phyloP scores from a whole-genome alignment of 2,797 vertebrate species.

The Dermochelys coriacea region DNA sequence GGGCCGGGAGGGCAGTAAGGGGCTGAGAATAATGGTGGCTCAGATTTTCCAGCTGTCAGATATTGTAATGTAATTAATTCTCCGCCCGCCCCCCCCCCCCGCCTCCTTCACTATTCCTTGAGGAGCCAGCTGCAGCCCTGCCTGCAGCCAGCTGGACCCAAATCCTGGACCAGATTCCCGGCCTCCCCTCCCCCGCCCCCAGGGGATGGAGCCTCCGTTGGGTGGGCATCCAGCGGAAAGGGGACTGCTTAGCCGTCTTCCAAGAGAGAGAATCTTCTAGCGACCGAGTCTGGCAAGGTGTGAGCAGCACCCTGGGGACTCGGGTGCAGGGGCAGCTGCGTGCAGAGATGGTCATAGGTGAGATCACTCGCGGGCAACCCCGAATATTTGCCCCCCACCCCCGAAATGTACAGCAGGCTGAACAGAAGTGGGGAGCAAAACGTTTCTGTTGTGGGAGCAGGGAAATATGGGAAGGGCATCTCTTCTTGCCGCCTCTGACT shows the following conservation, averaged over 20 bases:
- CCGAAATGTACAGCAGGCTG: neutral
- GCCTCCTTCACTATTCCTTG: neutral
- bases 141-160: neutral
- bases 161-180: neutral
- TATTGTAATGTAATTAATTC: conserved; percentile 35
- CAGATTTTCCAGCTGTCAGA: conserved; percentile 69
- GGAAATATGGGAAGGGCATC: neutral
- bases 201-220: neutral
- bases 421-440: neutral
- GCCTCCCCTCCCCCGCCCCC: neutral
- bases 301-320: neutral
- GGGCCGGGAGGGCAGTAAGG: neutral
- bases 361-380: neutral
- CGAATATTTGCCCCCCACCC: neutral
- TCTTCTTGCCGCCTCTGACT: neutral
- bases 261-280: neutral
- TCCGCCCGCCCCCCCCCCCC: neutral
- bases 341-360: neutral
- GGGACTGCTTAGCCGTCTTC: neutral
- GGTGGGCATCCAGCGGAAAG: neutral
- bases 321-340: fast-evolving
- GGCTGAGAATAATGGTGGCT: conserved; percentile 31
- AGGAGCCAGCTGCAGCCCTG: neutral
- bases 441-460: neutral
- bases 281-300: too few relatives aligned